Base-by-base conservation (phyloP, 2,797 vertebrate species). In the Huso huso region DNA sequence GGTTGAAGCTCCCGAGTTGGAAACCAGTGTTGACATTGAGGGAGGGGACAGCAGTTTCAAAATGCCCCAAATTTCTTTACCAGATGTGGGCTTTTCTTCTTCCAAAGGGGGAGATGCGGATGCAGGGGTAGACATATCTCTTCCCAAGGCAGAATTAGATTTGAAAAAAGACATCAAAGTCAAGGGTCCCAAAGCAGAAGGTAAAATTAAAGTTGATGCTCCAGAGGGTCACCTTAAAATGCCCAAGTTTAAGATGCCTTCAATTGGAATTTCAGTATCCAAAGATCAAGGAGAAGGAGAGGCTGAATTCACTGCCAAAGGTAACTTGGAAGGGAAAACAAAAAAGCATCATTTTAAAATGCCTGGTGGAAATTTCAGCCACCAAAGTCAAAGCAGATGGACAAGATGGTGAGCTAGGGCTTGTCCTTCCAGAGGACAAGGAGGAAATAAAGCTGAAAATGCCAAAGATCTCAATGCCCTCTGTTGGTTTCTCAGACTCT, bases 351-450 rank as follows among this genome's bases (percentile, higher is more conserved):
- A 70, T 58, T 75, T 80, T 60, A 77, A 76, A 65, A 67, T 87
- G 70, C 86, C 86, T 0, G 73, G 81, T 89, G 63, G 88, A 89
- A 68, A 74, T 89, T 53, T 83, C 81, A 0, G 75, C 81, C 1
- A 82, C 83, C 0, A 67, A 76, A 0, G 71, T 82, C n/a, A 71
- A 73, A 67, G 72, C 66, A 37, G 79, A 79, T 0, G 77, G 74
- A 0, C 79, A 82, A 37, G 23, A 37, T 37, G 23, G 23, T 37
- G 76, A 74, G 61, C 37, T 68, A 9, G 53, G 49, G 6, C 49
- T 61, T 2, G 48, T 61, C 2, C 70, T 71, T 48, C 74, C 73
- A 66, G 70, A 74, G 8, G 74, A 71, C 13, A 80, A 81, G 70
- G 67, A 53, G 7, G 10, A 50, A 8, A 11, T 69, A 6, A 71